phyloP scores from a whole-genome alignment of 2,113 vertebrate genomes.

The Oncorhynchus clarkii region DNA sequence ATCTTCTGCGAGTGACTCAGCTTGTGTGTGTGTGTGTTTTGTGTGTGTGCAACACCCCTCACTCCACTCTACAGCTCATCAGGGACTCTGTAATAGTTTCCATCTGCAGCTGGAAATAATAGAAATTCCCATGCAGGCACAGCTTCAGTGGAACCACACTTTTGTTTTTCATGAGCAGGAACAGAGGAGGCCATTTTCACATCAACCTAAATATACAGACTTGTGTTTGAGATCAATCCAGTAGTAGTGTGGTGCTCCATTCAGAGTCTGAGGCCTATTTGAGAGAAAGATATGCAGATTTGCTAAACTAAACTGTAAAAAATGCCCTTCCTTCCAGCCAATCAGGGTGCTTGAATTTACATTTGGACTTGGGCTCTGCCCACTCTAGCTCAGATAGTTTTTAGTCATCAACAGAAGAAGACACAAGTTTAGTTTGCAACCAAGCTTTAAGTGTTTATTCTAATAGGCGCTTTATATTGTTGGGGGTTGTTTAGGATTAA shows the following conservation, averaged over 20 bases:
- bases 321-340: too few relatives aligned
- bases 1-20: constrained; percentile 61
- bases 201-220: constrained; percentile 26
- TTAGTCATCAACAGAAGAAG: too few relatives aligned
- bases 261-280: neutral
- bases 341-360: too few relatives aligned
- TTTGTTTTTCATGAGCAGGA: constrained; percentile 51
- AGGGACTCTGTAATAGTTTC: constrained; percentile 79
- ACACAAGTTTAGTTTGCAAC: too few relatives aligned
- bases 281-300: neutral
- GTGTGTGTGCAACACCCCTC: constrained; percentile 35
- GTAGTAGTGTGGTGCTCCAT: constrained; percentile 11
- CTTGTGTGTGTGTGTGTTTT: constrained; percentile 42
- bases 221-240: constrained; percentile 15
- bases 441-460: too few relatives aligned
- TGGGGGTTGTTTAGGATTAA: too few relatives aligned
- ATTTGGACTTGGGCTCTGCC: too few relatives aligned
- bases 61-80: constrained; percentile 60
- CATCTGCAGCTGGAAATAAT: constrained; percentile 83
- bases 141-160: constrained; percentile 61
- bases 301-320: neutral
- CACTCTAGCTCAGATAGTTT: too few relatives aligned
- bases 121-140: constrained; percentile 69
- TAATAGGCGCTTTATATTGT: too few relatives aligned
- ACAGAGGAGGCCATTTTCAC: constrained; percentile 49